A percentile compares a stretch with the other conserved stretches of the same genome.
phyloP scores from a whole-genome alignment of 2,113 vertebrate species.

The Mionectes macconnelli region DNA sequence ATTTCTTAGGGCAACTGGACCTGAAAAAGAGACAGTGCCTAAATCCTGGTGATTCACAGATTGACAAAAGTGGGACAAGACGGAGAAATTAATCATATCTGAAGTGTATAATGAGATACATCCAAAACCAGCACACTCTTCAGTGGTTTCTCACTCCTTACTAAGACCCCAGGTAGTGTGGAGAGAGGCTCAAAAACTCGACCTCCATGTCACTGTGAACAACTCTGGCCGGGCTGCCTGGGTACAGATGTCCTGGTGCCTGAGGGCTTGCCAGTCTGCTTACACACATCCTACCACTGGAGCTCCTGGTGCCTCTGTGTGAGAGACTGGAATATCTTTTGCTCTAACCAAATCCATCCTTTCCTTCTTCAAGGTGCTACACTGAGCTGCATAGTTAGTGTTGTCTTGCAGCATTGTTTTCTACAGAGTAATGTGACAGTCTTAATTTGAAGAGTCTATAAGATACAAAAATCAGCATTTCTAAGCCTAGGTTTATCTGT shows the following conservation, averaged over 20 bases:
- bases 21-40: background rate
- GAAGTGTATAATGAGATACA: background rate
- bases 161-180: background rate
- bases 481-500: background rate
- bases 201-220: background rate
- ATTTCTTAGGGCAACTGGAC: background rate
- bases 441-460: background rate
- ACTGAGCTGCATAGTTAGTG: background rate
- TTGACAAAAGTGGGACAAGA: background rate
- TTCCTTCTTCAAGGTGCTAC: background rate
- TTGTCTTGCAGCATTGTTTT: background rate
- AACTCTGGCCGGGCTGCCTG: background rate
- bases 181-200: background rate
- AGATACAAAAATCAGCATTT: background rate
- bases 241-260: background rate
- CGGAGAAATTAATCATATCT: background rate
- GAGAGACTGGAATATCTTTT: background rate
- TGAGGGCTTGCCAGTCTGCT: background rate
- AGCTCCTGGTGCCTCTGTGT: background rate
- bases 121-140: background rate
- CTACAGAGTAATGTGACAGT: background rate
- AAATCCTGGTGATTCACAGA: background rate
- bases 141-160: background rate
- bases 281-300: background rate
- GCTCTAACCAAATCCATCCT: background rate